phyloP scores from a whole-genome alignment of 2,113 vertebrate species.

The Gnathonemus longibarbis region DNA sequence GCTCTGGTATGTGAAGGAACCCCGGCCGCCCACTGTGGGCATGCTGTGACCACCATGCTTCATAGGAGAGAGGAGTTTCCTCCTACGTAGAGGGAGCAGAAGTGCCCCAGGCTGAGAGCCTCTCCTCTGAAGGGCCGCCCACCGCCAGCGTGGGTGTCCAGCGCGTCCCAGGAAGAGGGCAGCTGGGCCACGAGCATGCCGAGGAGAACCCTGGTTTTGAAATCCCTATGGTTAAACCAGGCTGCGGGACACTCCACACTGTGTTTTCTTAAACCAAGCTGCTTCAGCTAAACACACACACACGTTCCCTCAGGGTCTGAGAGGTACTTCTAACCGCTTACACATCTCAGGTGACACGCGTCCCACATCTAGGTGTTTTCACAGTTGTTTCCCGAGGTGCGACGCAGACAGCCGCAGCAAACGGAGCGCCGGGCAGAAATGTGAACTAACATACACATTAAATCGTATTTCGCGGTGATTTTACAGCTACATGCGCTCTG shows the following conservation, averaged over 20 bases:
- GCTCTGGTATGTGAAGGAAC: background rate
- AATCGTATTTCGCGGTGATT: background rate
- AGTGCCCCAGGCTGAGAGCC: background rate
- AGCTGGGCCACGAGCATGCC: background rate
- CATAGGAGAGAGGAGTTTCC: slow-evolving; percentile 1
- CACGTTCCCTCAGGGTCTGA: background rate
- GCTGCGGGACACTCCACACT: background rate
- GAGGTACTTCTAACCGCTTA: background rate
- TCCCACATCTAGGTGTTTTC: background rate
- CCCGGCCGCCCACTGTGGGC: slow-evolving; percentile 1
- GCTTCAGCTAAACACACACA: background rate
- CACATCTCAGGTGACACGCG: background rate
- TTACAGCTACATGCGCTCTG: background rate
- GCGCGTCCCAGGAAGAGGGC: background rate
- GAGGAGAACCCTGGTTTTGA: background rate
- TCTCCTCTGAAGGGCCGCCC: slow-evolving; percentile 12
- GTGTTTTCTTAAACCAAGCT: background rate
- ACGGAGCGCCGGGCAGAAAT: background rate
- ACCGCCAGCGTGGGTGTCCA: background rate
- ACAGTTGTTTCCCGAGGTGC: background rate
- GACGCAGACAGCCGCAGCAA: background rate
- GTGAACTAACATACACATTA: background rate
- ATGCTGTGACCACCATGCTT: background rate
- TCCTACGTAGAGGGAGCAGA: slow-evolving; percentile 3
- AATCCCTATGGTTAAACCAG: background rate